These are phyloP conservation scores for Lasioglossum zephyrum DNA, from an alignment of 2,888 invertebrate species.

Conservation along the genomic window DNA sequence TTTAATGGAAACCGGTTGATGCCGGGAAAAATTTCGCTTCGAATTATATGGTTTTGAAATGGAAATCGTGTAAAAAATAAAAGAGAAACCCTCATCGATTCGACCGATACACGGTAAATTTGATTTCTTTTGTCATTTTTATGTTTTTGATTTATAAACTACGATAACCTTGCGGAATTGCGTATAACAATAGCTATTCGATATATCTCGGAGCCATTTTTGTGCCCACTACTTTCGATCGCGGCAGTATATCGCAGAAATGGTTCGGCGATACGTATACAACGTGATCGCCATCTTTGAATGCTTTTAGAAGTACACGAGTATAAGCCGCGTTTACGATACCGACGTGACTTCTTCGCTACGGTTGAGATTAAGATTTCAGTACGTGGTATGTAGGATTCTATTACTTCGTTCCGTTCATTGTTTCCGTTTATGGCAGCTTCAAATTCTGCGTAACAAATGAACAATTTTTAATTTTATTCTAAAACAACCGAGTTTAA, in stretches of 20 bases:
- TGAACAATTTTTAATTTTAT: no score
- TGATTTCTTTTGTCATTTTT: background rate
- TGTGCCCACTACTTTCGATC: background rate
- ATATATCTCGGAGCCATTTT: background rate
- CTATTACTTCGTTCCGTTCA: background rate
- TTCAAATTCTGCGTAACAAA: background rate
- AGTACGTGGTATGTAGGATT: background rate
- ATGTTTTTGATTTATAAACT: background rate
- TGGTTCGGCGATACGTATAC: background rate
- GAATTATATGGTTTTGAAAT: background rate
- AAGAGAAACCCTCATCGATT: background rate
- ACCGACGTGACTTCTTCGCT: background rate
- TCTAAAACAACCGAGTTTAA: no score
- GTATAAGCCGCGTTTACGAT: background rate
- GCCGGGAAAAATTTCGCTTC: background rate
- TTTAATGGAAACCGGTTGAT: background rate
- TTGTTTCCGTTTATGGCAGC: background rate
- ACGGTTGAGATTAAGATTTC: background rate
- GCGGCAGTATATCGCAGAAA: background rate
- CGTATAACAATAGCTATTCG: background rate
- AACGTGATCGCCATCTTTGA: background rate
- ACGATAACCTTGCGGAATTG: background rate
- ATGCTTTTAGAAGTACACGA: background rate
- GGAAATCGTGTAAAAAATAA: constrained; percentile 1
- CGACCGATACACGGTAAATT: background rate